phyloP scores from a whole-genome alignment of 1,140 invertebrate genomes.

The Diabrotica undecimpunctata region DNA sequence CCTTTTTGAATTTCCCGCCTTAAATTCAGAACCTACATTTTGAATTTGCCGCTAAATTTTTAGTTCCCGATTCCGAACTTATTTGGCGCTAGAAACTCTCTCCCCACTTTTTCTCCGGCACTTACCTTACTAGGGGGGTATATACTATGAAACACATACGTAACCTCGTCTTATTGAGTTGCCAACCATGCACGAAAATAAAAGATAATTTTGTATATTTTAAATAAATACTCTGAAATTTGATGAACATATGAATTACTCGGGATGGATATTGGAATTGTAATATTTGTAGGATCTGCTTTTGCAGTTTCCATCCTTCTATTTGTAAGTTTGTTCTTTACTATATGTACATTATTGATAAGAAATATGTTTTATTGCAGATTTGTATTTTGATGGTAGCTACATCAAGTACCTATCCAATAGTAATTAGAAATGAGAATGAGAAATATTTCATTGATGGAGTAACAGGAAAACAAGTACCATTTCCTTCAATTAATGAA shows the following conservation, averaged over 20 bases:
- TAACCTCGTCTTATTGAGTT: background rate
- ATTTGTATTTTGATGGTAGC: constrained; percentile 55
- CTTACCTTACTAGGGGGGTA: no score
- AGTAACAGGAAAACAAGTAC: constrained; percentile 52
- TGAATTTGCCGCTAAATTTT: no score
- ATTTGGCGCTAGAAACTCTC: no score
- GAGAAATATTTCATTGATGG: constrained; percentile 76
- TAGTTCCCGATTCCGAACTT: no score
- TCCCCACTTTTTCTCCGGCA: no score
- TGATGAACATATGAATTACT: background rate
- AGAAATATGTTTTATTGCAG: constrained; percentile 48
- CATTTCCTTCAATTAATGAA: constrained; percentile 75
- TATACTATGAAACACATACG: background rate
- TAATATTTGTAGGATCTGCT: constrained; percentile 36
- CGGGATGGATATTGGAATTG: background rate
- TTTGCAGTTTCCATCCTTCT: constrained; percentile 35
- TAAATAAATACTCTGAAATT: background rate
- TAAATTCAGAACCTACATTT: no score
- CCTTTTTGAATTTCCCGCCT: no score
- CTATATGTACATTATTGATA: background rate
- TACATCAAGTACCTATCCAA: constrained; percentile 64
- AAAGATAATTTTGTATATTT: background rate
- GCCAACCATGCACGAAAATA: background rate
- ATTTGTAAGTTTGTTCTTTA: constrained; percentile 29
- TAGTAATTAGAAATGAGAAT: constrained; percentile 61